Evolutionary conservation across 2,113 vertebrate species (phyloP).

Genomic region (Pygoscelis adeliae): DNA sequence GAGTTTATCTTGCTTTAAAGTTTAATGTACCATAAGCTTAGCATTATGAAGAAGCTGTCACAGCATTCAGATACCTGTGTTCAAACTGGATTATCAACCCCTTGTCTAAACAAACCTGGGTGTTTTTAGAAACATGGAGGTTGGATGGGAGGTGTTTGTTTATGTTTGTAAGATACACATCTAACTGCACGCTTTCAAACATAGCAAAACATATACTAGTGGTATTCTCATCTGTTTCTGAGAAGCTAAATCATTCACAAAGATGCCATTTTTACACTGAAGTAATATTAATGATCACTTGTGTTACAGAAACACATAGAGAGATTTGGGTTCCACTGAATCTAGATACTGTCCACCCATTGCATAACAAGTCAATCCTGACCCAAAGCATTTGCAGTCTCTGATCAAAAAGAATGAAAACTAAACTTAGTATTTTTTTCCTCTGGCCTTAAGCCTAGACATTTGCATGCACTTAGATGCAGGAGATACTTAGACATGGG

Average conservation of each 20-base stretch:
- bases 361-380: not conserved
- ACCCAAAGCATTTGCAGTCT: not conserved
- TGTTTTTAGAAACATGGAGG: slow-evolving; percentile 32
- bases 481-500: not conserved
- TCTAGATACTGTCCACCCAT: not conserved
- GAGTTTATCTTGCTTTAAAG: slow-evolving; percentile 67
- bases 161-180: not conserved
- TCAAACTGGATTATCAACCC: slow-evolving; percentile 60
- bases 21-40: slow-evolving; percentile 71
- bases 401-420: not conserved
- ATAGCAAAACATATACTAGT: not conserved
- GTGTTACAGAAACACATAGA: not conserved
- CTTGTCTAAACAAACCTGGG: slow-evolving; percentile 65
- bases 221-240: not conserved
- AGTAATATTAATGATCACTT: not conserved
- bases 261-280: not conserved
- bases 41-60: slow-evolving; percentile 68
- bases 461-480: not conserved
- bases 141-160: slow-evolving; percentile 43
- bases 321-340: not conserved
- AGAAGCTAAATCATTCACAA: not conserved
- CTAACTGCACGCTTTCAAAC: slow-evolving; percentile 55
- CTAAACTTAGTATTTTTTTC: not conserved
- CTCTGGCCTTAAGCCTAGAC: not conserved
- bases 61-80: slow-evolving; percentile 56